phyloP scores from a whole-genome alignment of 1,140 invertebrate species.

The Ptiloglossa arizonensis region DNA sequence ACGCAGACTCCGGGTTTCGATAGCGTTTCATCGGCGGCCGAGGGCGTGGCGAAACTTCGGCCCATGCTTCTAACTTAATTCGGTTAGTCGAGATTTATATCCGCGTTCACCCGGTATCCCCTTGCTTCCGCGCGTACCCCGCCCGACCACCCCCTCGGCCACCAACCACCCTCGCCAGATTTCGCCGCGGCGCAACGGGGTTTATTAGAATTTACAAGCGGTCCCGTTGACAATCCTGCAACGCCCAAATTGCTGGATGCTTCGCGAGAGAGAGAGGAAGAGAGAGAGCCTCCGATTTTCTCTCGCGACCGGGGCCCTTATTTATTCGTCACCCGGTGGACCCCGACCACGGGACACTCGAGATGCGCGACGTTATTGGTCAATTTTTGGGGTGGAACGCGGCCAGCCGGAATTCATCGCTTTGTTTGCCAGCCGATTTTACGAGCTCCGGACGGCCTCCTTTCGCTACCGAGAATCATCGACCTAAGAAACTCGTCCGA shows the following conservation, averaged over 20 bases:
- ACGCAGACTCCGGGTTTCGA: constrained; percentile 64
- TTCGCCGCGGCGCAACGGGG: constrained; percentile 30
- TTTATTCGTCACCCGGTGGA: constrained; percentile 67
- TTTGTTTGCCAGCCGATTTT: constrained; percentile 75
- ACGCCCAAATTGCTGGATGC: constrained; percentile 70
- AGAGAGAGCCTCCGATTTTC: too few species aligned
- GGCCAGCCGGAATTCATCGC: constrained; percentile 76
- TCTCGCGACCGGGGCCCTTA: constrained; percentile 58
- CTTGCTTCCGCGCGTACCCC: constrained; percentile 39
- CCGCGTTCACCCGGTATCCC: constrained; percentile 48
- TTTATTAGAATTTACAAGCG: constrained; percentile 77
- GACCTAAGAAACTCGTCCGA: constrained; percentile 45
- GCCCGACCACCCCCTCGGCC: constrained; percentile 6
- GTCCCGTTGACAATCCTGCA: constrained; percentile 65
- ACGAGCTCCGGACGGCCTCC: constrained; percentile 53
- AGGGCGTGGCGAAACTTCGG: constrained; percentile 70
- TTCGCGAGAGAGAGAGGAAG: too few species aligned
- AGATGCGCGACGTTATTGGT: constrained; percentile 67
- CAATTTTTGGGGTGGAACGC: constrained; percentile 72
- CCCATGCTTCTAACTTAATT: constrained; percentile 71
- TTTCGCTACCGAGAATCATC: constrained; percentile 58
- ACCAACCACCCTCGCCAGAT: constrained; percentile 14
- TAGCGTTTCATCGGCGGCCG: constrained; percentile 68
- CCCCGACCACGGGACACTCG: constrained; percentile 36
- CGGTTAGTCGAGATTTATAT: constrained; percentile 75